Evolutionary conservation across 2,797 vertebrate species (phyloP).

Genomic region (Eospalax fontanierii): DNA sequence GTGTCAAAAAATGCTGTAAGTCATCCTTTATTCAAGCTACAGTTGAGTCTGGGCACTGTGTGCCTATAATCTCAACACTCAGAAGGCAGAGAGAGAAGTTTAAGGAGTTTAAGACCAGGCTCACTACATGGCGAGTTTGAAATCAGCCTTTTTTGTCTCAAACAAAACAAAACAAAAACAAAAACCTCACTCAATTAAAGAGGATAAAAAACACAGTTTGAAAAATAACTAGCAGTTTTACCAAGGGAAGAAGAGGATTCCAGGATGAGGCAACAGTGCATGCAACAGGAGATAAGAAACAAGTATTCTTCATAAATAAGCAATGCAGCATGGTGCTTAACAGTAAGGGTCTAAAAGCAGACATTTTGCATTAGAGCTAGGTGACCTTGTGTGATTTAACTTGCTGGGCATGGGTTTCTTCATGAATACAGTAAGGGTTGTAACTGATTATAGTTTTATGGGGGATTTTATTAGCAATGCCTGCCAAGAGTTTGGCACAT

Average conservation of each 20-base stretch:
- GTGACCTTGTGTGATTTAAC: neutral
- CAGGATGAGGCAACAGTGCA: neutral
- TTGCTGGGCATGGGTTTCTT: neutral
- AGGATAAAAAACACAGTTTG: neutral
- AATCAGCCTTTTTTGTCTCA: neutral
- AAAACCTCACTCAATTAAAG: neutral
- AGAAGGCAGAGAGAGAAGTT: neutral
- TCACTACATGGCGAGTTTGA: neutral
- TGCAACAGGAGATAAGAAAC: neutral
- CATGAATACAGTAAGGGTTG: neutral
- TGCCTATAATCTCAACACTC: neutral
- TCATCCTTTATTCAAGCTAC: neutral
- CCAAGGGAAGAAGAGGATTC: neutral
- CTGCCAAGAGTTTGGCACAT: neutral
- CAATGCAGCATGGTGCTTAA: neutral
- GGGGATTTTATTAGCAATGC: neutral
- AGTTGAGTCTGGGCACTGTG: neutral
- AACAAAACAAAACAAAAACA: neutral
- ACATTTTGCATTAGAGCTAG: neutral
- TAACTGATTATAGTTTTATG: neutral
- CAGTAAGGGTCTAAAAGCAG: neutral
- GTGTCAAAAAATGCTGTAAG: neutral
- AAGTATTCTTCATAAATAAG: neutral
- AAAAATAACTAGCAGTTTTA: neutral
- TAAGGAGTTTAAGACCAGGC: neutral